phyloP scores from a whole-genome alignment of 2,888 invertebrate species.

The Hemistola chrysoprasaria region DNA sequence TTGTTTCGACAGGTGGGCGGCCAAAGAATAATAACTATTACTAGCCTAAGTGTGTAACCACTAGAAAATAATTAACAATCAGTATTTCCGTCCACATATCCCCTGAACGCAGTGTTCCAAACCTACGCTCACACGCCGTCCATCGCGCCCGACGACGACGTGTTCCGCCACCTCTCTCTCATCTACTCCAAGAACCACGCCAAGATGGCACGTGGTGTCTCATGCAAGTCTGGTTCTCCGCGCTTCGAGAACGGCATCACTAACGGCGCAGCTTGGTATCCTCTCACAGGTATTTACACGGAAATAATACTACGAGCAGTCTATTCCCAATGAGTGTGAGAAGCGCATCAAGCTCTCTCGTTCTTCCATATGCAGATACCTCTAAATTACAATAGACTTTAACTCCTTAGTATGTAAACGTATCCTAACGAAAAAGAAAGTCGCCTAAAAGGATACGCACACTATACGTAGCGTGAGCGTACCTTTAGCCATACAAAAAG shows the following conservation, averaged over 20 bases:
- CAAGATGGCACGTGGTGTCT: conserved; percentile 93
- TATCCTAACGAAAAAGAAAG: no score
- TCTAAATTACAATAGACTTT: no score
- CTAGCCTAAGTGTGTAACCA: background rate
- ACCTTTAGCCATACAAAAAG: no score
- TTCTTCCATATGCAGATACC: no score
- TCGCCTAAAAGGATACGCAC: no score
- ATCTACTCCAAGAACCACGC: conserved; percentile 94
- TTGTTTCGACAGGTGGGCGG: no score
- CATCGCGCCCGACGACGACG: conserved; percentile 95
- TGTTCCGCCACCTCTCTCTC: conserved; percentile 92
- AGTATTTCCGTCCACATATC: conserved; percentile 71
- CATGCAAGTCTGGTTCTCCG: conserved; percentile 88
- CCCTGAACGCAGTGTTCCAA: conserved; percentile 90
- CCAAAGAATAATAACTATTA: no score
- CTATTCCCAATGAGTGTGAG: no score
- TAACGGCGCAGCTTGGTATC: conserved; percentile 97
- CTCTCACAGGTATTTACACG: conserved; percentile 87
- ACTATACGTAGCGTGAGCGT: no score
- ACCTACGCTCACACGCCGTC: conserved; percentile 91
- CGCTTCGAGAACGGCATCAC: conserved; percentile 95
- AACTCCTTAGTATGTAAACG: no score
- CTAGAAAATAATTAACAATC: conserved; percentile 14
- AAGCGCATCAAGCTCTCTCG: no score
- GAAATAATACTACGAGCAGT: background rate